These are phyloP conservation scores for Cheilosia vernalis DNA, from an alignment of 2,888 invertebrate genomes.

Conservation along the genomic window DNA sequence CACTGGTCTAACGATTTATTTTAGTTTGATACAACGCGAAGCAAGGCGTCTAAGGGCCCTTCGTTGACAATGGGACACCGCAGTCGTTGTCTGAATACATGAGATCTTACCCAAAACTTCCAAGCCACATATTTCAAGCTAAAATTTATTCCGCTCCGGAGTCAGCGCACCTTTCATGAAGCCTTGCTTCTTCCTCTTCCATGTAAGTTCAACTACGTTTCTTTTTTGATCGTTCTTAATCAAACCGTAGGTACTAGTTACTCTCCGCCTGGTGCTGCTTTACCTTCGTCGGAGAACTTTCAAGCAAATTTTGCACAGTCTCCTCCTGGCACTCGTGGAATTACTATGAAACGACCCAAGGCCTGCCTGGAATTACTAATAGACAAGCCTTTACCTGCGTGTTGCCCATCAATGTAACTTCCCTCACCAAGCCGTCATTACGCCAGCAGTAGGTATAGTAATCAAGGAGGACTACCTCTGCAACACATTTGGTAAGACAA, in stretches of 20 bases:
- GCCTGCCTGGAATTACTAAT: slow-evolving; percentile 47
- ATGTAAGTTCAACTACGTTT: background rate
- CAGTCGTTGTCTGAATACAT: too few relatives aligned
- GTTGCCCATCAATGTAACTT: slow-evolving; percentile 19
- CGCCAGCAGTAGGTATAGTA: background rate
- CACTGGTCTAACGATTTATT: too few relatives aligned
- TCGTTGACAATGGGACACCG: too few relatives aligned
- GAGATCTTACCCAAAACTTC: too few relatives aligned
- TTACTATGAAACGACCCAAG: background rate
- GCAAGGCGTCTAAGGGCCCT: too few relatives aligned
- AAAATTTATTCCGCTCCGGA: too few relatives aligned
- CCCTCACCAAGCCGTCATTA: slow-evolving; percentile 24
- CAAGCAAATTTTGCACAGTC: slow-evolving; percentile 6
- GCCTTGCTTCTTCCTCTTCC: too few relatives aligned
- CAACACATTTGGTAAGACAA: slow-evolving; percentile 45
- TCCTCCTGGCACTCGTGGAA: background rate
- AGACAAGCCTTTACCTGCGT: slow-evolving; percentile 24
- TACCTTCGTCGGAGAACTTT: background rate
- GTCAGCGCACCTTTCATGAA: too few relatives aligned
- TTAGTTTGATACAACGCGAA: too few relatives aligned
- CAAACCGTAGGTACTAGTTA: background rate
- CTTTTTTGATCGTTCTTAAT: background rate
- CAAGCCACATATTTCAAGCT: too few relatives aligned
- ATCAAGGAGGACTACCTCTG: slow-evolving; percentile 21
- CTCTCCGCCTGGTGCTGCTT: too few relatives aligned